A percentile compares a stretch with the other conserved stretches of the same genome.
phyloP scores from a whole-genome alignment of 2,888 invertebrate genomes.

The Sesia apiformis region DNA sequence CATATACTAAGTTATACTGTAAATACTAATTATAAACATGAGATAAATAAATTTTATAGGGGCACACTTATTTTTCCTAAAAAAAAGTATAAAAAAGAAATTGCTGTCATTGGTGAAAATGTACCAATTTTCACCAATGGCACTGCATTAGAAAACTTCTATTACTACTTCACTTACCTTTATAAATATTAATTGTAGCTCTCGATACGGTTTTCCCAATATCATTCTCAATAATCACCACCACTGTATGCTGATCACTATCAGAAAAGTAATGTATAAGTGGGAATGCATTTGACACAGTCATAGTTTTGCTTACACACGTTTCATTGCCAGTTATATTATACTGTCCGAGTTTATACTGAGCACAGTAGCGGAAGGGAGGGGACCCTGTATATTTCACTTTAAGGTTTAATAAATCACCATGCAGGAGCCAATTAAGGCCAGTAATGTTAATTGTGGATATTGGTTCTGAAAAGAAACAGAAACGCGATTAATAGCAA shows the following conservation, averaged over 20 bases:
- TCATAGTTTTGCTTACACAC: slow-evolving; percentile 57
- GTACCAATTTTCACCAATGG: no score
- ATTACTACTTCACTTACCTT: slow-evolving; percentile 74
- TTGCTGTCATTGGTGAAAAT: no score
- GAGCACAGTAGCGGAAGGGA: slow-evolving; percentile 81
- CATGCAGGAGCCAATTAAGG: slow-evolving; percentile 87
- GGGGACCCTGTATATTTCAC: slow-evolving; percentile 84
- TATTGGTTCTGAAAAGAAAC: slow-evolving; percentile 78
- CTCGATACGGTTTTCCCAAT: slow-evolving; percentile 80
- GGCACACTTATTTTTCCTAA: no score
- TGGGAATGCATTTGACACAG: slow-evolving; percentile 75
- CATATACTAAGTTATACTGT: no score
- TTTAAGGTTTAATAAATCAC: slow-evolving; percentile 81
- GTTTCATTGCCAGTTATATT: slow-evolving; percentile 87
- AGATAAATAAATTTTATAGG: no score
- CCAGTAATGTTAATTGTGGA: slow-evolving; percentile 81
- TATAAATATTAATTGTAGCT: slow-evolving; percentile 86
- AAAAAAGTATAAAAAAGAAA: no score
- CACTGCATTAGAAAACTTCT: no score
- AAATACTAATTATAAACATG: no score
- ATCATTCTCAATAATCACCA: slow-evolving; percentile 86
- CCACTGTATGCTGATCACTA: slow-evolving; percentile 82
- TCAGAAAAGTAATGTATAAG: slow-evolving; percentile 81
- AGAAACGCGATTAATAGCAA: background rate
- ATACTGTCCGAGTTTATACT: slow-evolving; percentile 76